Percentiles rank a stretch among this genome's conserved stretches.
These are phyloP conservation scores for Chrysopa pallens DNA, from an alignment of 1,140 invertebrate species.

Conservation along the genomic window DNA sequence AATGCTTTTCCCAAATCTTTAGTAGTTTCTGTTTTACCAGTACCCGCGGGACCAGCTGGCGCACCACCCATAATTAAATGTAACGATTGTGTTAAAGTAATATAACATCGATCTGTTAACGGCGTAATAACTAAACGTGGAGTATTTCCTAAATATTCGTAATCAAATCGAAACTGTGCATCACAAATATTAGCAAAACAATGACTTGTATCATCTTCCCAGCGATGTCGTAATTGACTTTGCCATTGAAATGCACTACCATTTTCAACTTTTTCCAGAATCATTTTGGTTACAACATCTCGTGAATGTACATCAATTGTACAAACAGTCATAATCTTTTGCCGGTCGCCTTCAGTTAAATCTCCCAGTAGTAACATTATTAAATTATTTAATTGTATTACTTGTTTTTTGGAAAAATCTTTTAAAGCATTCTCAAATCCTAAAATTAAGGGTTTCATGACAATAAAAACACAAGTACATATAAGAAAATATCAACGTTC, in stretches of 20 bases:
- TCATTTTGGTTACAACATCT: constrained; percentile 76
- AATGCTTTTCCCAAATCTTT: constrained; percentile 82
- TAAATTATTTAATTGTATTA: constrained; percentile 60
- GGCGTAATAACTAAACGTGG: constrained; percentile 71
- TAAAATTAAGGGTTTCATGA: neutral
- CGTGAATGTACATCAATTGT: constrained; percentile 84
- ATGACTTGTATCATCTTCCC: constrained; percentile 65
- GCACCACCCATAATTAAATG: constrained; percentile 86
- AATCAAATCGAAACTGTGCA: constrained; percentile 58
- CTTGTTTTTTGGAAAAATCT: constrained; percentile 85
- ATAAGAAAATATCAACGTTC: too few relatives aligned
- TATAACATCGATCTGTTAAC: constrained; percentile 75
- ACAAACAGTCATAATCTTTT: constrained; percentile 92
- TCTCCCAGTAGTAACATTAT: constrained; percentile 69
- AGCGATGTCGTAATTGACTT: constrained; percentile 72
- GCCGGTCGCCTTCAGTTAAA: constrained; percentile 59
- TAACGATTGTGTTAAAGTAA: constrained; percentile 63
- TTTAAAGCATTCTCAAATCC: constrained; percentile 73
- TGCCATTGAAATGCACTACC: constrained; percentile 80
- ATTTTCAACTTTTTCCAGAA: constrained; percentile 61
- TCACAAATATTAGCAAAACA: constrained; percentile 90
- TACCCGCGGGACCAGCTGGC: constrained; percentile 71
- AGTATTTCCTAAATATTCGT: constrained; percentile 72
- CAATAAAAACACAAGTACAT: too few relatives aligned
- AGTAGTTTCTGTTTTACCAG: constrained; percentile 86